Percentiles rank a stretch among this genome's conserved stretches.
Conservation (phyloP, 2,797 vertebrate genomes). For the Helarctos malayanus region DNA sequence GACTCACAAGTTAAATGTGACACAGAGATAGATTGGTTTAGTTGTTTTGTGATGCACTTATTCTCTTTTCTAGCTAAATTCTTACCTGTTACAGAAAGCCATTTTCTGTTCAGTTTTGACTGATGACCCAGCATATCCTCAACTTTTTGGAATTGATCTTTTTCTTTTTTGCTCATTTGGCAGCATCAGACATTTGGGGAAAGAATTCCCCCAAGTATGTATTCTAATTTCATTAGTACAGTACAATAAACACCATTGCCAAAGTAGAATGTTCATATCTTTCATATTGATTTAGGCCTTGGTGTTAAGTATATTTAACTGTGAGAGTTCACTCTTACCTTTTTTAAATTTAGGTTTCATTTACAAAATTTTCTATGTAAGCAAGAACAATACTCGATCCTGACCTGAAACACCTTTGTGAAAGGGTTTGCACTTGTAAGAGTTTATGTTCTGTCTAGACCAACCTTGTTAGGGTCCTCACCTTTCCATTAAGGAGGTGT, state of each 20-base stretch:
- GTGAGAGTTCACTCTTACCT: conserved; percentile 68
- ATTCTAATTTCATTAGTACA: conserved; percentile 81
- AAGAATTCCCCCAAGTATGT: conserved; percentile 76
- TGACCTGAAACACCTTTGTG: conserved; percentile 73
- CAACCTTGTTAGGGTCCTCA: conserved; percentile 55
- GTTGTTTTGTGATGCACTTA: conserved; percentile 81
- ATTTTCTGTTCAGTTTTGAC: conserved; percentile 82
- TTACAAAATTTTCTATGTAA: conserved; percentile 79
- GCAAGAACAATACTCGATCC: conserved; percentile 65
- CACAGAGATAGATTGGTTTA: conserved; percentile 77
- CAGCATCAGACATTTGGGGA: conserved; percentile 70
- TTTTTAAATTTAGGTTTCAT: conserved; percentile 76
- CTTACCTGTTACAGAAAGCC: conserved; percentile 72
- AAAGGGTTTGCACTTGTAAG: conserved; percentile 82
- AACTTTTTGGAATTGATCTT: conserved; percentile 77
- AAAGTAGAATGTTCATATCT: conserved; percentile 77
- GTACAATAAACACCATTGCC: conserved; percentile 81
- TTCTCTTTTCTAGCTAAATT: conserved; percentile 82
- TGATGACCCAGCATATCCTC: conserved; percentile 80
- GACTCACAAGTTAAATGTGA: conserved; percentile 84
- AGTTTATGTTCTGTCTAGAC: conserved; percentile 73
- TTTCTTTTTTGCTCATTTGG: conserved; percentile 57
- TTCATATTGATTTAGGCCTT: conserved; percentile 60
- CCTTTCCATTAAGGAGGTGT: conserved; percentile 70
- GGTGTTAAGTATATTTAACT: conserved; percentile 76